A percentile compares a stretch with the other conserved stretches of the same genome.
Conservation (phyloP, 2,113 vertebrate genomes). For the Tachysurus vachellii region DNA sequence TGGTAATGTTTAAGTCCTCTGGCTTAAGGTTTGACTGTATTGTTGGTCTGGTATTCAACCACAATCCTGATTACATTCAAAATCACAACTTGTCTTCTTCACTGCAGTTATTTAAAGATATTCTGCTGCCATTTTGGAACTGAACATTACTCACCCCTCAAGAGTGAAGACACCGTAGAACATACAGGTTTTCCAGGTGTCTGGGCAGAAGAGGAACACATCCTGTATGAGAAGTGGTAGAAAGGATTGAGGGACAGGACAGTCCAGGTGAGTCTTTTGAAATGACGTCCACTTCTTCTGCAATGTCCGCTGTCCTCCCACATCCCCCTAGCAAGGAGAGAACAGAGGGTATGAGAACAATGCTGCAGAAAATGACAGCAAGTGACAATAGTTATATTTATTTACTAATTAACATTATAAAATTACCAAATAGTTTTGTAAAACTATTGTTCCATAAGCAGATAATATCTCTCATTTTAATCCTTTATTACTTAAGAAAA, state of each 20-base stretch:
- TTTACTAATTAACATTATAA: not conserved
- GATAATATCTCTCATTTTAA: not conserved
- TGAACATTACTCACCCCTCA: conserved; percentile 69
- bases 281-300: conserved; percentile 80
- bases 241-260: conserved; percentile 67
- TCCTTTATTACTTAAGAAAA: not conserved
- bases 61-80: not conserved
- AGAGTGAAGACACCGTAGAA: conserved; percentile 77
- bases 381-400: not conserved
- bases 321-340: conserved; percentile 68
- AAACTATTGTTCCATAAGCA: not conserved
- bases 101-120: not conserved
- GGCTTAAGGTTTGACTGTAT: too few species aligned
- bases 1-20: not conserved
- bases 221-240: conserved; percentile 77
- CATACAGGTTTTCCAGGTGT: conserved; percentile 67
- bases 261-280: conserved; percentile 75
- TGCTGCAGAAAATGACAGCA: not conserved
- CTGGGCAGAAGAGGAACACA: conserved; percentile 69
- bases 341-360: not conserved
- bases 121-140: not conserved
- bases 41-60: not conserved
- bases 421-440: not conserved
- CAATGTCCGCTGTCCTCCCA: conserved; percentile 72
- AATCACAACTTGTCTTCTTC: too few species aligned